Evolutionary conservation across 1,140 invertebrate genomes (phyloP).

Genomic region (Conus ventricosus): DNA sequence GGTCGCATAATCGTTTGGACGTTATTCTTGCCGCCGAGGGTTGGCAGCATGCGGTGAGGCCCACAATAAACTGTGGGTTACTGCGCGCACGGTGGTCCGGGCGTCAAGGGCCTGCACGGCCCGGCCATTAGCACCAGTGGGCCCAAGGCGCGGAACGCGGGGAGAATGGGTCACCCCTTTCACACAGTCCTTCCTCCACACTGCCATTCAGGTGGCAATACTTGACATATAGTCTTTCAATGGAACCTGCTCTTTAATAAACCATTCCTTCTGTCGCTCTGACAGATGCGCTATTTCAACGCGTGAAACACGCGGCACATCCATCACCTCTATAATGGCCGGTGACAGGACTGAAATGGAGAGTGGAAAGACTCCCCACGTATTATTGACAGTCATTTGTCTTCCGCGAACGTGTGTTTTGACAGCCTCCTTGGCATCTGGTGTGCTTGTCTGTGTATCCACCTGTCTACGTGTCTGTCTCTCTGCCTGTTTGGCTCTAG

Average conservation of each 20-base stretch:
- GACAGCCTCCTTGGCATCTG: background rate
- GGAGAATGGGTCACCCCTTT: background rate
- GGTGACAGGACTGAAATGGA: background rate
- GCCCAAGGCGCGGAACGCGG: background rate
- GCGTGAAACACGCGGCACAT: background rate
- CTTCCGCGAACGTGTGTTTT: background rate
- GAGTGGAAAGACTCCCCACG: background rate
- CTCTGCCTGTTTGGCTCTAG: background rate
- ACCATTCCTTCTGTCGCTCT: background rate
- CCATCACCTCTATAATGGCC: background rate
- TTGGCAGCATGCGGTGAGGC: background rate
- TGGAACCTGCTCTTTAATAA: background rate
- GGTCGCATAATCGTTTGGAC: conserved; percentile 5
- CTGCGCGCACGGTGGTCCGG: background rate
- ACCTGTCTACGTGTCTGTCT: background rate
- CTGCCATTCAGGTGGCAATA: background rate
- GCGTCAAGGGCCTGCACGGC: background rate
- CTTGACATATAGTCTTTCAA: conserved; percentile 1
- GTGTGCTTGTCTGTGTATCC: background rate
- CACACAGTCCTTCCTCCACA: background rate
- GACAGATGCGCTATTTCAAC: background rate
- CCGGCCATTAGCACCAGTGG: background rate
- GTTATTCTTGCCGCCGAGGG: background rate
- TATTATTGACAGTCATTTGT: background rate
- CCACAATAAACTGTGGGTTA: background rate